Percentiles rank a stretch among this genome's conserved stretches.
phyloP scores from a whole-genome alignment of 2,888 invertebrate genomes.

The Drosophila phalerata region DNA sequence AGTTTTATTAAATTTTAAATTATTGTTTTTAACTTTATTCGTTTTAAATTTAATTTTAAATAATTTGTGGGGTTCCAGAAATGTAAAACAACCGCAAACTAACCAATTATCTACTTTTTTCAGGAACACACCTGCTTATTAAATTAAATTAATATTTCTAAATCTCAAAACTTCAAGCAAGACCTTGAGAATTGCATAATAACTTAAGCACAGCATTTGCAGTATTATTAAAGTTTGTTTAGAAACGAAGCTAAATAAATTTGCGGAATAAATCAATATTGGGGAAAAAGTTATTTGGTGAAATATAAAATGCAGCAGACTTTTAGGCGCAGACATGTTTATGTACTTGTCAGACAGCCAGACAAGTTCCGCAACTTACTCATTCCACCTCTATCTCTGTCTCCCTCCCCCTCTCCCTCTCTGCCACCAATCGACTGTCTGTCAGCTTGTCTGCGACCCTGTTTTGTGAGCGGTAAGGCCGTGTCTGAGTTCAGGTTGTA shows the following conservation, averaged over 20 bases:
- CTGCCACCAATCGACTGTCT: conserved; percentile 1
- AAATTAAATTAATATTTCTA: no score
- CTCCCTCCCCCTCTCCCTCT: not conserved
- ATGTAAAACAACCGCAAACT: no score
- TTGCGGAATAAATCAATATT: conserved; percentile 49
- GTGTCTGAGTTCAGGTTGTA: conserved; percentile 47
- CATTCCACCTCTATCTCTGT: not conserved
- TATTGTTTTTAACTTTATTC: no score
- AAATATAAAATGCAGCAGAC: conserved; percentile 68
- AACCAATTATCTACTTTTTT: no score
- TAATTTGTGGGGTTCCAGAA: no score
- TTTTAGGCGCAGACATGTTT: conserved; percentile 79
- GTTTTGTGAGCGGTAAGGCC: conserved; percentile 31
- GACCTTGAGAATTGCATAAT: not conserved
- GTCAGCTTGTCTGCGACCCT: conserved; percentile 53
- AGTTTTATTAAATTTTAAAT: no score
- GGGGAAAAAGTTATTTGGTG: conserved; percentile 14
- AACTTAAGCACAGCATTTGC: not conserved
- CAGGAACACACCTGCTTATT: no score
- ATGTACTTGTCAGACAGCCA: conserved; percentile 70
- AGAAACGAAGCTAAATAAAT: conserved; percentile 2
- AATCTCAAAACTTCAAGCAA: not conserved
- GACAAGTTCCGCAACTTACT: conserved; percentile 56
- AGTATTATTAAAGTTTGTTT: conserved; percentile 2
- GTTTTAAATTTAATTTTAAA: no score